A percentile compares a stretch with the other conserved stretches of the same genome.
Evolutionary conservation across 2,888 invertebrate species (phyloP).

Genomic region (Eumerus sabulonum): DNA sequence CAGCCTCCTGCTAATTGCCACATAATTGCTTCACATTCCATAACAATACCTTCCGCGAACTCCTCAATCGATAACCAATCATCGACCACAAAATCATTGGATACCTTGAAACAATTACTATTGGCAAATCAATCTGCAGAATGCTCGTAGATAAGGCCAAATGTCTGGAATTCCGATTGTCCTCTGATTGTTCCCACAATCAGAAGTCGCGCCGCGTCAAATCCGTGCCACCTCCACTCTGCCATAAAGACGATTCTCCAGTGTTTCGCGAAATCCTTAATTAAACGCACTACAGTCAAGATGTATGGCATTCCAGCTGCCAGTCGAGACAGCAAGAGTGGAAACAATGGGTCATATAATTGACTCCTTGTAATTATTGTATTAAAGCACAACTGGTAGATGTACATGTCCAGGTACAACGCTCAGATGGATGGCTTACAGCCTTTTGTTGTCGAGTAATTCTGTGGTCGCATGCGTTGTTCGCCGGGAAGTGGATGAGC

Average conservation of each 20-base stretch:
- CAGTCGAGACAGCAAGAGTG: slow-evolving; percentile 43
- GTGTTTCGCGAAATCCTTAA: slow-evolving; percentile 35
- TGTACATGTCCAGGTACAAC: slow-evolving; percentile 29
- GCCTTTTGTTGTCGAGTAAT: no score
- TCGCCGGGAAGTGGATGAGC: no score
- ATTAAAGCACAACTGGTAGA: slow-evolving; percentile 62
- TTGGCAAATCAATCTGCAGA: slow-evolving; percentile 56
- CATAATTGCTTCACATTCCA: neutral
- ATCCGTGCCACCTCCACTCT: slow-evolving; percentile 20
- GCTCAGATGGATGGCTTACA: slow-evolving; percentile 39
- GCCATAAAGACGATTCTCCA: no score
- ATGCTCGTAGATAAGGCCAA: slow-evolving; percentile 44
- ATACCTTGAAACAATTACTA: slow-evolving; percentile 50
- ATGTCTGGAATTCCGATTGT: slow-evolving; percentile 53
- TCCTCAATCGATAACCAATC: slow-evolving; percentile 4
- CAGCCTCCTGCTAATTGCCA: no score
- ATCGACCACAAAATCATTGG: slow-evolving; percentile 19
- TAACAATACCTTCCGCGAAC: slow-evolving; percentile 27
- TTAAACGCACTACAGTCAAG: slow-evolving; percentile 59
- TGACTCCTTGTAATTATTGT: slow-evolving; percentile 68
- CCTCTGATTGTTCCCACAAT: slow-evolving; percentile 6
- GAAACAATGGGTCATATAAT: slow-evolving; percentile 68
- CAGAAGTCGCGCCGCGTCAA: slow-evolving; percentile 17
- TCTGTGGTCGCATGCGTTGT: no score
- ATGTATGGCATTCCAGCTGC: slow-evolving; percentile 35